A percentile compares a stretch with the other conserved stretches of the same genome.
phyloP scores from a whole-genome alignment of 2,888 invertebrate species.

The Lampropteryx suffumata region DNA sequence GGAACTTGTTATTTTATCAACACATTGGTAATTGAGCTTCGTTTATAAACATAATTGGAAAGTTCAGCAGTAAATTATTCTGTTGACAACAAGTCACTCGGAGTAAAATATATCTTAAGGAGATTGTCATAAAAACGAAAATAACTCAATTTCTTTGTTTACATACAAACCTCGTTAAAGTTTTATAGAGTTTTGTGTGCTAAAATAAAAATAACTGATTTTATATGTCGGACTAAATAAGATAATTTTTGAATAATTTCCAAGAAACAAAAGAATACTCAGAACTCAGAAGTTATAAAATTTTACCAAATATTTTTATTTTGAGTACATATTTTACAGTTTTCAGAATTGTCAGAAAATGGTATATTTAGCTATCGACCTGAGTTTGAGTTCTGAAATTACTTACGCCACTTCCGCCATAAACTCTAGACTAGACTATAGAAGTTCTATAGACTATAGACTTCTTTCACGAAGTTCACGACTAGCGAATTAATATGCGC shows the following conservation, averaged over 20 bases:
- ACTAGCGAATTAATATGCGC: too few species aligned
- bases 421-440: too few species aligned
- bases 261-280: constrained; percentile 19
- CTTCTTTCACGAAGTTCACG: too few species aligned
- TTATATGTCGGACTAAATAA: constrained; percentile 28
- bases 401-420: too few species aligned
- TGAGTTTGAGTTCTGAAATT: too few species aligned
- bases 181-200: constrained; percentile 44
- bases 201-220: constrained; percentile 35
- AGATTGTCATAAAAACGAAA: constrained; percentile 21
- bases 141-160: constrained; percentile 30
- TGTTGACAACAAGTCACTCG: constrained; percentile 19
- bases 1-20: too few species aligned
- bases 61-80: constrained; percentile 1
- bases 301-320: too few species aligned
- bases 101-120: constrained; percentile 25
- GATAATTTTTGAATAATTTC: constrained; percentile 14
- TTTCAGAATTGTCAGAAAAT: too few species aligned
- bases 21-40: too few species aligned
- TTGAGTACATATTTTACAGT: too few species aligned
- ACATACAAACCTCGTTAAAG: constrained; percentile 35
- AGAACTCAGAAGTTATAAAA: constrained; percentile 1
- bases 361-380: too few species aligned
- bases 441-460: too few species aligned
- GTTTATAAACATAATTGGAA: background rate